Percentiles rank a stretch among this genome's conserved stretches.
phyloP scores from a whole-genome alignment of 2,888 invertebrate genomes.

The Elegia similella region DNA sequence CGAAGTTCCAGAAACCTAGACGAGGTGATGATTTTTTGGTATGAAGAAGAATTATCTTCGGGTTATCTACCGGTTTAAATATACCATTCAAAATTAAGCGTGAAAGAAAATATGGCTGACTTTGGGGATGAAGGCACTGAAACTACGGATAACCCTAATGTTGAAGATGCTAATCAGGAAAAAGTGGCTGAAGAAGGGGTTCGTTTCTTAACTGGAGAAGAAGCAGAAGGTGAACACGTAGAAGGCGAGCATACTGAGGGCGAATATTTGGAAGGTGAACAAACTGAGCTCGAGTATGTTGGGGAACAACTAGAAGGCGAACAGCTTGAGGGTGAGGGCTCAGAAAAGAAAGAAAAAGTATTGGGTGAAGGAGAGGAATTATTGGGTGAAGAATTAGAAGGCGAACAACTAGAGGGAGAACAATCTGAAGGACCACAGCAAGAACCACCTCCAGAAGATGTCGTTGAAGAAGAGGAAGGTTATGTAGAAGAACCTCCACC shows the following conservation, averaged over 20 bases:
- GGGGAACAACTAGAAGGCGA: slow-evolving; percentile 32
- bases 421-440: slow-evolving; percentile 35
- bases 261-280: slow-evolving; percentile 21
- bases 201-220: slow-evolving; percentile 19
- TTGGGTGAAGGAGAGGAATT: slow-evolving; percentile 34
- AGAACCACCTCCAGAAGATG: slow-evolving; percentile 37
- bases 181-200: slow-evolving; percentile 28
- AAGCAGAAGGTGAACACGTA: slow-evolving; percentile 27
- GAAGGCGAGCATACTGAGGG: slow-evolving; percentile 31
- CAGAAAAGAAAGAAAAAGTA: slow-evolving; percentile 23
- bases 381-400: slow-evolving; percentile 30
- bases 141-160: slow-evolving; percentile 23
- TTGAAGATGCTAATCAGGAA: slow-evolving; percentile 23
- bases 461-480: slow-evolving; percentile 54
- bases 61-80: slow-evolving; percentile 15
- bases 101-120: slow-evolving; percentile 33
- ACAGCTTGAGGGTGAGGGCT: slow-evolving; percentile 29
- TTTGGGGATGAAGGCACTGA: slow-evolving; percentile 29
- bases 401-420: slow-evolving; percentile 33
- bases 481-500: slow-evolving; percentile 60
- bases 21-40: slow-evolving; percentile 57
- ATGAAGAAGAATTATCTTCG: slow-evolving; percentile 34
- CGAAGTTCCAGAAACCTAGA: slow-evolving; percentile 53
- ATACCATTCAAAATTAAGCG: slow-evolving; percentile 30
- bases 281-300: slow-evolving; percentile 9